phyloP scores from a whole-genome alignment of 2,113 vertebrate species.

The Collichthys lucidus region DNA sequence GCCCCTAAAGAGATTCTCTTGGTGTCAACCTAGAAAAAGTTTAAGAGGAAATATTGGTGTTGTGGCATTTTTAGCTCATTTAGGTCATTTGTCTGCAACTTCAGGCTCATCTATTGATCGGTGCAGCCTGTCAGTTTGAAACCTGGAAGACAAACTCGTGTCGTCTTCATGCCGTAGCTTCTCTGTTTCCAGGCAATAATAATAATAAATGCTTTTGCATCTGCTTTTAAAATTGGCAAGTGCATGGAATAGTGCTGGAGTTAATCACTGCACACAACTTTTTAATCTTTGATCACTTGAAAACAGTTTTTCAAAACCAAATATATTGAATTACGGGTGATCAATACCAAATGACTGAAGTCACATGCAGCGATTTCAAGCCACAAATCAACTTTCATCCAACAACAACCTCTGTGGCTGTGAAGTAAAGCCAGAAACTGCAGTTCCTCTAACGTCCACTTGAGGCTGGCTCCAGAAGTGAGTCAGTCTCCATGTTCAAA shows the following conservation, averaged over 20 bases:
- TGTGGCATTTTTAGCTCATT: not conserved
- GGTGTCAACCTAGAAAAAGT: not conserved
- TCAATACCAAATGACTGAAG: not conserved
- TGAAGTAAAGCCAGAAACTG: too few species aligned
- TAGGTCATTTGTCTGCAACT: not conserved
- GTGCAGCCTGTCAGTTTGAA: not conserved
- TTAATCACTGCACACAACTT: not conserved
- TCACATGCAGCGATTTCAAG: not conserved
- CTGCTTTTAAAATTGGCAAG: not conserved
- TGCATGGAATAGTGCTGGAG: not conserved
- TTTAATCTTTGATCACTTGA: too few species aligned
- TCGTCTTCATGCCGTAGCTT: not conserved
- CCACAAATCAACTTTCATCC: not conserved
- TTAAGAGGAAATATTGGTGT: not conserved
- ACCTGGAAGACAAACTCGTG: not conserved
- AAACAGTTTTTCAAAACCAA: not conserved
- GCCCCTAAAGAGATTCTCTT: not conserved
- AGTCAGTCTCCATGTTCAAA: too few species aligned
- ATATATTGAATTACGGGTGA: not conserved
- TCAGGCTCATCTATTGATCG: not conserved
- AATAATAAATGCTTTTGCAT: not conserved
- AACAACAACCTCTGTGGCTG: too few species aligned
- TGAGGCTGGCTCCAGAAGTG: too few species aligned
- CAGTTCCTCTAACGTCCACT: too few species aligned
- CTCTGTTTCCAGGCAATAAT: not conserved